Conservation (phyloP, 2,797 vertebrate species). For the Acomys russatus region DNA sequence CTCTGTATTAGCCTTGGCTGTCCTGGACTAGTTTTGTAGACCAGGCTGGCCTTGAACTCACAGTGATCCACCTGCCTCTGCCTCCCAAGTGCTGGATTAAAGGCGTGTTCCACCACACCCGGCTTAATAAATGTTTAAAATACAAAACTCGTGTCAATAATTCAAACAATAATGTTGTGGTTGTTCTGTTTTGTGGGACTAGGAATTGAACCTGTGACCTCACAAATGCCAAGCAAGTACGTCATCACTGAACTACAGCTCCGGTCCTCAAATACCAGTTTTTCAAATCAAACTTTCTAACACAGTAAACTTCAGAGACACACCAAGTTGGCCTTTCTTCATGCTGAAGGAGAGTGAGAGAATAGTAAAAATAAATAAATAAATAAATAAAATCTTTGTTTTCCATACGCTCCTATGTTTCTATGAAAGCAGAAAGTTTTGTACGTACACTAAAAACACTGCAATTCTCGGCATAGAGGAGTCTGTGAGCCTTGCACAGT, state of each 20-base stretch:
- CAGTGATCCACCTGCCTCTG: too few relatives aligned
- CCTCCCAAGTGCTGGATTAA: too few relatives aligned
- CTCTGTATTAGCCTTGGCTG: too few relatives aligned
- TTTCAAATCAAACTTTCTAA: background rate
- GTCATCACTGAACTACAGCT: background rate
- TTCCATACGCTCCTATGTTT: background rate
- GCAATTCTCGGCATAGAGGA: background rate
- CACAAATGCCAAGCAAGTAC: background rate
- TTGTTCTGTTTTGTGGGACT: background rate
- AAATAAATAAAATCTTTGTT: background rate
- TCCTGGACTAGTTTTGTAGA: too few relatives aligned
- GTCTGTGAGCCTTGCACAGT: background rate
- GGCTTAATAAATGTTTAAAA: background rate
- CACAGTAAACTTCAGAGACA: background rate
- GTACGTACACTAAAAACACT: background rate
- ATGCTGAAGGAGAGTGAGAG: background rate
- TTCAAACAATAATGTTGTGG: background rate
- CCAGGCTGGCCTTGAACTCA: too few relatives aligned
- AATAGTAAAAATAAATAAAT: background rate
- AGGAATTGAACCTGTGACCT: too few relatives aligned
- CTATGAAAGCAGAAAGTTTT: background rate
- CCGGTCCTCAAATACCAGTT: background rate
- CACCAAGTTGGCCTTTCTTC: background rate
- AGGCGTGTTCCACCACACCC: too few relatives aligned
- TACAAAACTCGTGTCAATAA: background rate